These are phyloP conservation scores for Sardina pilchardus DNA, from an alignment of 2,113 vertebrate genomes.

Conservation along the genomic window DNA sequence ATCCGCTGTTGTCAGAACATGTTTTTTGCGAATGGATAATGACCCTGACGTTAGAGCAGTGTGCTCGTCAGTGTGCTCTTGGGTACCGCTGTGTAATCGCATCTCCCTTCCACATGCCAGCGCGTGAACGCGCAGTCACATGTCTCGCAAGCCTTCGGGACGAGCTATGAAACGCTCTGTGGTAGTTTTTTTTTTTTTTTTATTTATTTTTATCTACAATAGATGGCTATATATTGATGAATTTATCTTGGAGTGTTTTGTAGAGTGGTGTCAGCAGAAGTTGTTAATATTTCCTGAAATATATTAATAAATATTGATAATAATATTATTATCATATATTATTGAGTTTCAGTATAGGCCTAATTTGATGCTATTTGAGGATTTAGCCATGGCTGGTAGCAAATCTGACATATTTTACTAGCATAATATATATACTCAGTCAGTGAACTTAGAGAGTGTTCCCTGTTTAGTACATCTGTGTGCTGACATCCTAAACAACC, in stretches of 20 bases:
- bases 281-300: neutral
- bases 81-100: conserved; percentile 8
- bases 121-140: conserved; percentile 64
- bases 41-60: neutral
- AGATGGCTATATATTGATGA: no score
- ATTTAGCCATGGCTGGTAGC: neutral
- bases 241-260: neutral
- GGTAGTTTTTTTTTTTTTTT: neutral
- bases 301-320: no score
- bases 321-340: no score
- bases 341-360: neutral
- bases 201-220: no score
- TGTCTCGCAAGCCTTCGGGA: conserved; percentile 1
- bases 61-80: neutral
- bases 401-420: neutral
- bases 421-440: neutral
- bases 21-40: neutral
- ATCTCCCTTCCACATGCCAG: neutral
- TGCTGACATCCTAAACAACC: neutral
- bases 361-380: neutral
- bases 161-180: neutral
- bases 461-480: neutral
- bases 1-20: conserved; percentile 36
- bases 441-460: neutral
- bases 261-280: neutral